Evolutionary conservation across 2,888 invertebrate species (phyloP), one percentile per base, ranked within the genome.

Genomic region (Clivina fossor): DNA sequence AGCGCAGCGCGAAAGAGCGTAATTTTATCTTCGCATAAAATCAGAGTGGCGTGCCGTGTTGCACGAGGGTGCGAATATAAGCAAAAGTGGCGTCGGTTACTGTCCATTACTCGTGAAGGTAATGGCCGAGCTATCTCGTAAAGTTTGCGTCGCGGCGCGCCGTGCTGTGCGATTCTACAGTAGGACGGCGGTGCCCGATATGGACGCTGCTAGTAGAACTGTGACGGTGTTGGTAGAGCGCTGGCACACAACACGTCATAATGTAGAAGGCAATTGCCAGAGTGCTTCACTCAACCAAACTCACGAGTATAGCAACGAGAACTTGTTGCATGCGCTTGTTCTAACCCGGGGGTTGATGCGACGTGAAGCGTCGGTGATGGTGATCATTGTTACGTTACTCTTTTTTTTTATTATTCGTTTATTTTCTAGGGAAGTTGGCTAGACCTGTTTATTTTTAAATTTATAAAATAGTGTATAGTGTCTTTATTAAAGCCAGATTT

Each of bases 61-160:
- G 20, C 19, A 20, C 30, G 41, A 33, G 57, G 57, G 53, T 47
- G 57, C 22, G 53, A 43, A 49, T 47, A n/a, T n/a, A 51, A 51
- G 51, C 41, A 53, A 33, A 47, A 53, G 50, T 53, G 53, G 46
- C 51, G n/a, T n/a, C n/a, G 47, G 57, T 46, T 53, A 51, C 46
- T 57, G 57, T 57, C 57, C 54, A 57, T 54, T 57, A 53, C 53
- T 57, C 41, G 54, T 35, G 54, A 53, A 50, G 57, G 53, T 57
- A 57, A 57, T 57, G 53, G 57, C 43, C 47, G 32, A 48, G 35
- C 53, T 48, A 47, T 57, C 57, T 50, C 57, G 54, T 57, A 57
- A 57, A 57, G 53, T 53, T 53, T 46, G 38, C 24, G 57, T 47
- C 40, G 41, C 37, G 20, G 44, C 18, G 26, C 32, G n/a, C n/a